These are phyloP conservation scores for Podocnemis expansa DNA, from an alignment of 2,113 vertebrate genomes.

Conservation along the genomic window DNA sequence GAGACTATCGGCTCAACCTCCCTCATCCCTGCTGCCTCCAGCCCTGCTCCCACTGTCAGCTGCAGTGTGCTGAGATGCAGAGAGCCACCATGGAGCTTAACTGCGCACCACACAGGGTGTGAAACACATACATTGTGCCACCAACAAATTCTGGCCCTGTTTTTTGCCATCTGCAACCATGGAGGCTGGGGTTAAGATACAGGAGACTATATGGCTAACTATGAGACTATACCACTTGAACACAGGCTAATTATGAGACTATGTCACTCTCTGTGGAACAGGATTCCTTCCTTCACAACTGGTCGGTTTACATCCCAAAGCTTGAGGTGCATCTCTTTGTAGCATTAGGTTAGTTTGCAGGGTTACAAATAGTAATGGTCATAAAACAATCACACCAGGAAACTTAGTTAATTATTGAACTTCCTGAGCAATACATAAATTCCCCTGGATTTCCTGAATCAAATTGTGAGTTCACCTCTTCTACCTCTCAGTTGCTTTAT, in stretches of 20 bases:
- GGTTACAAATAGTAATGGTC: conserved; percentile 7
- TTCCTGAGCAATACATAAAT: neutral
- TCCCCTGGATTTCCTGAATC: neutral
- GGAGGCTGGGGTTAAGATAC: neutral
- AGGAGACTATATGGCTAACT: neutral
- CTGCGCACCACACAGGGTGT: neutral
- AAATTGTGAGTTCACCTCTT: neutral
- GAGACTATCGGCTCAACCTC: neutral
- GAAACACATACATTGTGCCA: neutral
- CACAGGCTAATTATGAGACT: neutral
- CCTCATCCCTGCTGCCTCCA: neutral
- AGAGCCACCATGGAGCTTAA: neutral
- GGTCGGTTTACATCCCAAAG: neutral
- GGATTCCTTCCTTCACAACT: neutral
- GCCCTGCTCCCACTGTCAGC: neutral
- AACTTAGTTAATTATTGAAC: conserved; percentile 46
- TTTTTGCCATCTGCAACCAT: neutral
- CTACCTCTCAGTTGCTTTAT: neutral
- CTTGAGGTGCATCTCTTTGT: neutral
- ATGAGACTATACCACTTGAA: neutral
- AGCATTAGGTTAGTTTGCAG: neutral
- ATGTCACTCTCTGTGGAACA: neutral
- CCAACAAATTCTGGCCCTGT: neutral
- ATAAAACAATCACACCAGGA: neutral
- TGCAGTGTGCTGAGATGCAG: neutral